Percentiles rank a stretch among this genome's conserved stretches.
Conservation (phyloP, 2,113 vertebrate genomes). For the Colossoma macropomum region DNA sequence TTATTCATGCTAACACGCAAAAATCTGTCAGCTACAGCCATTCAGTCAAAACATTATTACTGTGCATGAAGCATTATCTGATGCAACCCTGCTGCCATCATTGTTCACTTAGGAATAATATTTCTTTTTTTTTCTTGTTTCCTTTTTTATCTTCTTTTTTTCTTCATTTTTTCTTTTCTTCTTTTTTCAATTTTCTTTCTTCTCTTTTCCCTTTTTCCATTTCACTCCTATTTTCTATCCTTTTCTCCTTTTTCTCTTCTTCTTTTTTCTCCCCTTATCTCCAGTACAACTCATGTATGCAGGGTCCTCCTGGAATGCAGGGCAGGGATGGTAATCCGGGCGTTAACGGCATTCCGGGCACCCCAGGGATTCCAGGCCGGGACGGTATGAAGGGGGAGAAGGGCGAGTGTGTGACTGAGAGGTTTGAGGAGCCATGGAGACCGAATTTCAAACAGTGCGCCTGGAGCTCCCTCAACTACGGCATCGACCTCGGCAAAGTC, state of each 20-base stretch:
- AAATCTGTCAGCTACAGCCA: neutral
- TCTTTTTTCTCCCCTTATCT: neutral
- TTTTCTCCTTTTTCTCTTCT: too few relatives aligned
- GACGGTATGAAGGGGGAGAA: conserved; percentile 88
- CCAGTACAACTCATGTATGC: conserved; percentile 85
- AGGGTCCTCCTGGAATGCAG: conserved; percentile 81
- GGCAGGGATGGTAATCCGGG: conserved; percentile 86
- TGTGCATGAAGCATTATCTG: neutral
- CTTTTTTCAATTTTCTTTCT: too few relatives aligned
- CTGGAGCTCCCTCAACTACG: conserved; percentile 86
- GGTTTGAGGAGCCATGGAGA: conserved; percentile 84
- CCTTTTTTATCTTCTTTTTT: neutral
- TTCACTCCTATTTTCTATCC: too few relatives aligned
- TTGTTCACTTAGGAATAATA: neutral
- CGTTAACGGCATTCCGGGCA: conserved; percentile 84
- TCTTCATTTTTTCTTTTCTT: neutral
- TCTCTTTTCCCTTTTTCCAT: neutral
- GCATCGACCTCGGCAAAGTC: conserved; percentile 89
- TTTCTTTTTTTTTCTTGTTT: neutral
- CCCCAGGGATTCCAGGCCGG: conserved; percentile 86
- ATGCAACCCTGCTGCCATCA: neutral
- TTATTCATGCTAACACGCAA: neutral
- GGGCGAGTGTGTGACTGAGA: conserved; percentile 84
- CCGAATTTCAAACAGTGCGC: conserved; percentile 90
- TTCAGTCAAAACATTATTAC: neutral